phyloP scores from a whole-genome alignment of 2,113 vertebrate genomes.

The Lepus americanus region DNA sequence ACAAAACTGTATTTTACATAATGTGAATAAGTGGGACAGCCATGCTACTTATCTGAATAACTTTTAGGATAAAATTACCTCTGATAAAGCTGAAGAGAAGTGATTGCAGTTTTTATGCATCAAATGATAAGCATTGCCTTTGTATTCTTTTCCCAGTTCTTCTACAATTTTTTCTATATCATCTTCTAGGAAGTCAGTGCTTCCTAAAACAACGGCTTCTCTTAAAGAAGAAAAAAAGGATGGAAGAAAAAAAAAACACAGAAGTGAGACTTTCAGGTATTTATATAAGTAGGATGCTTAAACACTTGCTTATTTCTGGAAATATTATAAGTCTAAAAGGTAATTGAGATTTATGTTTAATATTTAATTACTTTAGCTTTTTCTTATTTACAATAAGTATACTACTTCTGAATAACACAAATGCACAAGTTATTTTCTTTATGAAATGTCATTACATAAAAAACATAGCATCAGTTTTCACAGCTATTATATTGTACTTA shows the following conservation, averaged over 20 bases:
- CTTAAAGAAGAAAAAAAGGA: slow-evolving; percentile 86
- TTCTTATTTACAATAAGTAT: not conserved
- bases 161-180: slow-evolving; percentile 98
- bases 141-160: slow-evolving; percentile 99
- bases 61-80: slow-evolving; percentile 88
- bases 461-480: not conserved
- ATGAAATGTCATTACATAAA: not conserved
- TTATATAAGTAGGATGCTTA: not conserved
- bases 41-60: slow-evolving; percentile 40
- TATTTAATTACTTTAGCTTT: slow-evolving; percentile 28
- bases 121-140: slow-evolving; percentile 98
- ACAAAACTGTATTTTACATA: not conserved
- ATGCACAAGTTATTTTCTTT: not conserved
- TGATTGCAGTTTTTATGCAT: slow-evolving; percentile 99
- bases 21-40: not conserved
- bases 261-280: slow-evolving; percentile 58
- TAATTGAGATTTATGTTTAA: slow-evolving; percentile 1
- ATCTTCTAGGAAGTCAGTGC: slow-evolving; percentile 98
- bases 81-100: slow-evolving; percentile 98
- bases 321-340: slow-evolving; percentile 31
- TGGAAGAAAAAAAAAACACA: not conserved
- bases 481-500: not conserved
- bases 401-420: slow-evolving; percentile 35
- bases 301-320: slow-evolving; percentile 55
- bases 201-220: slow-evolving; percentile 98